These are phyloP conservation scores for Drosophila meridionalis DNA, from an alignment of 2,888 invertebrate genomes.

Conservation along the genomic window DNA sequence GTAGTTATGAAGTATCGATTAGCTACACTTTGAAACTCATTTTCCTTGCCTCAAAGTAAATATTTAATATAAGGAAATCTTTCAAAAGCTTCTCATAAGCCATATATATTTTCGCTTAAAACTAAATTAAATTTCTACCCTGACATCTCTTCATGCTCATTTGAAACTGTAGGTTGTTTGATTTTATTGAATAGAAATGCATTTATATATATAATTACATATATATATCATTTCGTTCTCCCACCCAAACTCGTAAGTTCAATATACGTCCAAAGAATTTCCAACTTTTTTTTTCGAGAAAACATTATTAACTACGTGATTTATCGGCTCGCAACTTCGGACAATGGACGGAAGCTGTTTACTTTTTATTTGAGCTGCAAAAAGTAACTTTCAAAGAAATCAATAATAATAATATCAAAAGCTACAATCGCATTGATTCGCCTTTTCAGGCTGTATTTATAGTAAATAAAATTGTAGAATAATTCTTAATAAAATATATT, in stretches of 20 bases:
- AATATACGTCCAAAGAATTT: background rate
- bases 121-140: background rate
- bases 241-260: background rate
- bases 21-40: too few species aligned
- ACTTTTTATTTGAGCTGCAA: background rate
- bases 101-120: background rate
- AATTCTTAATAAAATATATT: background rate
- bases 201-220: background rate
- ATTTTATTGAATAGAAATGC: background rate
- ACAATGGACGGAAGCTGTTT: background rate
- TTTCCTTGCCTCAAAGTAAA: background rate
- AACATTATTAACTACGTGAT: conserved; percentile 10
- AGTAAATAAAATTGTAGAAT: background rate
- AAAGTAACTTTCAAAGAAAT: background rate
- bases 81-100: background rate
- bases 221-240: background rate
- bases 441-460: background rate
- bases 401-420: background rate
- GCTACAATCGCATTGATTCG: background rate
- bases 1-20: background rate
- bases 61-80: background rate
- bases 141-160: background rate
- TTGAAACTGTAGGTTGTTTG: background rate
- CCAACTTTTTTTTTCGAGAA: background rate
- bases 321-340: background rate